Percentiles rank a stretch among this genome's conserved stretches.
phyloP scores from a whole-genome alignment of 2,888 invertebrate genomes.

The Hipparchia sbordonii region DNA sequence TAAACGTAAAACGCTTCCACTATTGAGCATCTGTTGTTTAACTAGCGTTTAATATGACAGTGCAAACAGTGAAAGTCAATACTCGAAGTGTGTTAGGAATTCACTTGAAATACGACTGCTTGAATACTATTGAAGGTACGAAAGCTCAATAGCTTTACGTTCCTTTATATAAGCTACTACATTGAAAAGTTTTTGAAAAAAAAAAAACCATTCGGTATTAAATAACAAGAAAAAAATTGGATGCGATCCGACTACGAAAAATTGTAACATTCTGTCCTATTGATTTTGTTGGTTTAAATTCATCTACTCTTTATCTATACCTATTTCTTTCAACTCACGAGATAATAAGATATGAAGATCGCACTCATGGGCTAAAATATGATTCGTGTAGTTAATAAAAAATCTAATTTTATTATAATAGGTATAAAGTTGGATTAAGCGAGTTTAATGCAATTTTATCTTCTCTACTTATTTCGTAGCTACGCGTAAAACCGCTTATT shows the following conservation, averaged over 20 bases:
- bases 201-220: no score
- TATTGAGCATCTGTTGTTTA: constrained; percentile 11
- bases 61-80: constrained; percentile 18
- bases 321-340: no score
- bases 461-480: constrained; percentile 4
- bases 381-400: not conserved
- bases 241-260: no score
- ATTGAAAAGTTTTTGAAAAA: no score
- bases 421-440: constrained; percentile 4
- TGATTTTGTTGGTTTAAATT: no score
- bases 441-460: constrained; percentile 17
- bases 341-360: no score
- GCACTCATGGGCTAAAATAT: not conserved
- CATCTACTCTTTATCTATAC: no score
- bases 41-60: constrained; percentile 23
- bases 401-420: not conserved
- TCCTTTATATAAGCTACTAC: not conserved
- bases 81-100: constrained; percentile 21
- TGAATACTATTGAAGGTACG: constrained; percentile 4
- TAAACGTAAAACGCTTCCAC: constrained; percentile 10
- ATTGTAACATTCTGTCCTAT: no score
- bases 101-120: constrained; percentile 18
- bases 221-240: no score
- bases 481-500: constrained; percentile 9
- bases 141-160: not conserved